Base-by-base conservation (phyloP, 2,888 invertebrate genomes). In the Cheilosia scutellata region DNA sequence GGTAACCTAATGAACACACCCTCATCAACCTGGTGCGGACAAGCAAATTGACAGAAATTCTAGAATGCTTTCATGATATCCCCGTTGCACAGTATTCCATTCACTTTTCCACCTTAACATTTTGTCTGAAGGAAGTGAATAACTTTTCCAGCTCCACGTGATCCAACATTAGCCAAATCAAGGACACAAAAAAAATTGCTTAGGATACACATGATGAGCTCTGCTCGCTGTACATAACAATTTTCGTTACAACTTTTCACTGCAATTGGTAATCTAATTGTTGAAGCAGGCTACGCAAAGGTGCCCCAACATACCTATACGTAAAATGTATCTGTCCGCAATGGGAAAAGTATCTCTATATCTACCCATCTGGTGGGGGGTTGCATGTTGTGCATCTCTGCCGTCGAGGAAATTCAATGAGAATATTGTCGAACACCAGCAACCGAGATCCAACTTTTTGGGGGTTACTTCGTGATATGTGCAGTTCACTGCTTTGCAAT, bases 191-290 rank as follows among this genome's bases (percentile, higher is more conserved):
- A 57, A 20, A 6, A 40, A 66, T 72, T 57, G 40, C 78, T 49
- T 47, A 44, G 44, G 49, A 25, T 66, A 51, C 16, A 53, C 25
- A 53, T 76, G 77, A 82, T 82, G 82, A 82, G 63, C 77, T 70
- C 47, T 65, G n/a, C 31, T n/a, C 53, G 25, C 66, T 57, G 60
- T 60, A 66, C 71, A 60, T 72, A 74, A 70, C 79, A 84, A 79
- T 79, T 65, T 58, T 25, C 57, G 62, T 57, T 66, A 44, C 62
- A 83, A 75, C 63, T 75, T 84, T 79, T 42, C 44, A 65, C 51
- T 63, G 47, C 79, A 84, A 84, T 79, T 79, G 74, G 75, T 84
- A 84, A 79, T 84, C 79, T 74, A 84, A 84, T 84, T 84, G 83
- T 75, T 58, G 51, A 33, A 57, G 40, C 57, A 47, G 62, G 49